Base-by-base conservation (phyloP, 1,140 invertebrate genomes). In the Holcopasites calliopsidis region DNA sequence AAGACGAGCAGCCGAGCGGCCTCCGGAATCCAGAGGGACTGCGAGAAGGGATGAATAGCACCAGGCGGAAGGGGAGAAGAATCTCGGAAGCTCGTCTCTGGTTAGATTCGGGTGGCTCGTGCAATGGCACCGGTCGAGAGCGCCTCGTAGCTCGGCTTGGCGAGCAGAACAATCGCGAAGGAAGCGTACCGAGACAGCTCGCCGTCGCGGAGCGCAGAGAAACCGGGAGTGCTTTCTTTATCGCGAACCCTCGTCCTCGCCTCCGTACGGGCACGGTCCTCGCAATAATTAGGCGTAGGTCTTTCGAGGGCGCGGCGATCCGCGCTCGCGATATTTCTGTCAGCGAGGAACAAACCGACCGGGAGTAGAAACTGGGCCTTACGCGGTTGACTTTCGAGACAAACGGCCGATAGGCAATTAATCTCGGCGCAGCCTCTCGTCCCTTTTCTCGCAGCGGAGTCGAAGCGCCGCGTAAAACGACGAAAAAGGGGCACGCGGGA, bases 371-470 rank as follows among this genome's bases (percentile, higher is more conserved):
- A 79, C 80, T 79, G 71, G 66, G 71, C 71, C 70, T 74, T 69
- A 49, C 74, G 64, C 68, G 74, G 69, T 47, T 31, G 80, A 82
- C 70, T 83, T 71, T 79, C 76, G 76, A 82, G 81, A 83, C 81
- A 83, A 82, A 82, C 81, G 70, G 80, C 66, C 80, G 81, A 83
- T 82, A 79, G 81, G 80, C 81, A 83, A 83, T 83, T 83, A 82
- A 83, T 83, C 81, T 83, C 76, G 33, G 40, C 62, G 58, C 60
- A 49, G 58, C 66, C 60, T 26, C 55, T 49, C 23, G 2, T 38
- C 26, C 33, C 66, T 50, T n/a, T 38, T 33, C 54, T 26, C 47
- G 26, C 28, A 55, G 49, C 49, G 60, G n/a, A 28, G 26, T 16
- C 38, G 38, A 31, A 13, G 42, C 38, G 10, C 1, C 33, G 47